Evolutionary conservation across 2,888 invertebrate species (phyloP).

Genomic region (Idaea biselata): DNA sequence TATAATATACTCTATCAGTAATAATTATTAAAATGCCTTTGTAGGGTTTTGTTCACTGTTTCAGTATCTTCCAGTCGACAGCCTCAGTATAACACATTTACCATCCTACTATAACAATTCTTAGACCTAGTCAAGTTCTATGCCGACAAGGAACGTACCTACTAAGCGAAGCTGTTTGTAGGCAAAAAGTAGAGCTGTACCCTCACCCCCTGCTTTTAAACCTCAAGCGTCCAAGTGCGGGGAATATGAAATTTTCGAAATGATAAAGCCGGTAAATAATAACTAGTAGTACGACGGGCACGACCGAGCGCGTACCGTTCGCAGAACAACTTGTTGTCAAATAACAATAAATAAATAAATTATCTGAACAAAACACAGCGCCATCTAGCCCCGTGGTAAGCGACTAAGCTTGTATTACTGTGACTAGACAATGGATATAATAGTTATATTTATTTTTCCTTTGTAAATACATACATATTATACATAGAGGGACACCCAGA

Average conservation of each 20-base stretch:
- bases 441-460: too few species aligned
- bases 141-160: constrained; percentile 30
- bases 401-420: too few species aligned
- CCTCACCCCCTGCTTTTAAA: constrained; percentile 73
- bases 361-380: too few species aligned
- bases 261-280: constrained; percentile 81
- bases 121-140: constrained; percentile 14
- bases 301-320: constrained; percentile 61
- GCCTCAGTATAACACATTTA: not conserved
- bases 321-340: constrained; percentile 37
- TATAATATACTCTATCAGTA: too few species aligned
- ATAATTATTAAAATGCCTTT: too few species aligned
- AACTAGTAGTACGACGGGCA: constrained; percentile 76
- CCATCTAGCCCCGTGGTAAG: too few species aligned
- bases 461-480: too few species aligned
- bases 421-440: too few species aligned
- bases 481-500: too few species aligned
- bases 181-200: constrained; percentile 71
- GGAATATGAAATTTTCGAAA: constrained; percentile 81
- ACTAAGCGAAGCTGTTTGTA: constrained; percentile 67
- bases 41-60: too few species aligned
- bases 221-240: constrained; percentile 80
- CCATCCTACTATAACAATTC: constrained; percentile 15
- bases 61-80: too few species aligned
- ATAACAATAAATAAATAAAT: not conserved